Evolutionary conservation across 2,888 invertebrate genomes (phyloP), one percentile per base, ranked within the genome.

Genomic region (Phasia obesa): DNA sequence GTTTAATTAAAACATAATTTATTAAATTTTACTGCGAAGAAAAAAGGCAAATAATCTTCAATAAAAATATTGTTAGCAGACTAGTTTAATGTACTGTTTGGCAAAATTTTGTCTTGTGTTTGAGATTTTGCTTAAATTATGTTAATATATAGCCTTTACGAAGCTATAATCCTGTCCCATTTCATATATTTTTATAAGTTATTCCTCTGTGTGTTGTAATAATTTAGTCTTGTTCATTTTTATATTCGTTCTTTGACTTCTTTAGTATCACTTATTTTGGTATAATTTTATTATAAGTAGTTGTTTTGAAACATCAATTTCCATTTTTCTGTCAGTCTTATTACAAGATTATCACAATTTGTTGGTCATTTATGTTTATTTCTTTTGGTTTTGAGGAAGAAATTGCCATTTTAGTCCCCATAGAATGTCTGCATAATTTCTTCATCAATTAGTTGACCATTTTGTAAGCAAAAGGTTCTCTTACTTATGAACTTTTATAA

Each of bases 201-300:
- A 55, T 74, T 38, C 19, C n/a, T 23, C 15, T 65, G 49, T 27
- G 35, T 49, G 35, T 21, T 38, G 19, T 38, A 44, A 25, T 42
- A 11, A 21, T 35, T 67, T 38, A 15, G 21, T 59, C 19, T n/a
- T 55, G 4, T 51, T 47, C 11, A 17, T 44, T 55, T 64, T 62
- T 27, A 38, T 51, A 44, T 51, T n/a, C 21, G 31, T 57, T 23
- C 71, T 64, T 67, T 81, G 62, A 67, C 67, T 69, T 73, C 67
- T 59, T 25, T 59, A 78, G 78, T 74, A 73, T 64, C 62, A 65
- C 55, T 77, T 77, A 67, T 74, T 74, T 74, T 51, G 31, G 77
- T 77, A 82, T 82, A 82, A 82, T 74, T 82, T 82, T 78, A 64
- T 69, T 74, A 74, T 70, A 74, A 81, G 78, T 69, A 82, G 82